phyloP scores from a whole-genome alignment of 2,797 vertebrate species.

The Meda fulgida region DNA sequence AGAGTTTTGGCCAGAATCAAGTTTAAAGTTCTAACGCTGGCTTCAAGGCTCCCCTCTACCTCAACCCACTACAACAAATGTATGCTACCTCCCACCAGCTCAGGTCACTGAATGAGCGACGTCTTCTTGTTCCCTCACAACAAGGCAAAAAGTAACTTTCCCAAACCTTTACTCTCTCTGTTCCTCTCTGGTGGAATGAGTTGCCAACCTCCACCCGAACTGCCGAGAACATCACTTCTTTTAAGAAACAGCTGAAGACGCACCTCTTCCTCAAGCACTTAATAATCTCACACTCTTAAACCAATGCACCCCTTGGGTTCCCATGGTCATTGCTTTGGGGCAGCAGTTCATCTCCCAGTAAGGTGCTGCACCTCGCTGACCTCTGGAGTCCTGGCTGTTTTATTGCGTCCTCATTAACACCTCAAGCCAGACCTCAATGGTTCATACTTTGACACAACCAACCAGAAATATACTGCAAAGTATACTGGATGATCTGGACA shows the following conservation, averaged over 20 bases:
- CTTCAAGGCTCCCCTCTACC: background rate
- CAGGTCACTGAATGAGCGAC: background rate
- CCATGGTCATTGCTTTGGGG: constrained; percentile 41
- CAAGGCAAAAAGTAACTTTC: too few relatives aligned
- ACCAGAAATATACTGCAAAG: background rate
- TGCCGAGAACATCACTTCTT: too few relatives aligned
- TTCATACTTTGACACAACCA: constrained; percentile 7
- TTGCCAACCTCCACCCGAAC: too few relatives aligned
- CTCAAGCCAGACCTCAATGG: background rate
- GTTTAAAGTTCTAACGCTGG: background rate
- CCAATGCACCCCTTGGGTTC: constrained; percentile 1
- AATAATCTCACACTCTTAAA: too few relatives aligned
- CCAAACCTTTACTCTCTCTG: too few relatives aligned
- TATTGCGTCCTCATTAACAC: constrained; percentile 43
- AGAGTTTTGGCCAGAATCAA: background rate
- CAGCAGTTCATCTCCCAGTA: constrained; percentile 60
- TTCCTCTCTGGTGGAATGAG: too few relatives aligned
- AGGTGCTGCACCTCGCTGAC: constrained; percentile 48
- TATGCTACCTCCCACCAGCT: background rate
- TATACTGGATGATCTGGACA: constrained; percentile 11
- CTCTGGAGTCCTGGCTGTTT: constrained; percentile 46
- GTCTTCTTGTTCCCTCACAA: background rate
- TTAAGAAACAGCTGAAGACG: too few relatives aligned
- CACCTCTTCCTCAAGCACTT: too few relatives aligned
- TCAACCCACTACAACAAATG: background rate